These are phyloP conservation scores for Holothuria scabra DNA, from an alignment of 53 echinoderm and acorn worm species.

Conservation along the genomic window DNA sequence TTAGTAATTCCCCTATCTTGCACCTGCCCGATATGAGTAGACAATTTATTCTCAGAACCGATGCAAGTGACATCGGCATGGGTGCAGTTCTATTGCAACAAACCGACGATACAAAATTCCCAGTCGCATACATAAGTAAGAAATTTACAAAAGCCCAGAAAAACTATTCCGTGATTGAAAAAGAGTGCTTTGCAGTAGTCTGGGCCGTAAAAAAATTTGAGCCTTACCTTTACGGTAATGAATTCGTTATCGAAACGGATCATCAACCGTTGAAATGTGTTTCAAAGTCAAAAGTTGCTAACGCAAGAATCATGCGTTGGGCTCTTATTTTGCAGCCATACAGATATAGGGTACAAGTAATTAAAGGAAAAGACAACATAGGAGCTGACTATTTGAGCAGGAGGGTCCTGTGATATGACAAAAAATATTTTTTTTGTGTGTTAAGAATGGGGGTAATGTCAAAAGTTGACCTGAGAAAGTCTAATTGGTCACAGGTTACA, in stretches of 20 bases:
- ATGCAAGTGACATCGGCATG: constrained; percentile 57
- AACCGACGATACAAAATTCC: constrained; percentile 38
- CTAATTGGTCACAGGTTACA: too few species aligned
- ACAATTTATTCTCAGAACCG: constrained; percentile 45
- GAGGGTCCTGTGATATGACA: too few species aligned
- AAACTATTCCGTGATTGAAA: constrained; percentile 32
- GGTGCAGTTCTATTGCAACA: constrained; percentile 66
- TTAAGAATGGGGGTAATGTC: too few species aligned
- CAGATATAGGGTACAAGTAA: constrained; percentile 7
- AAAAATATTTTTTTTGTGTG: too few species aligned
- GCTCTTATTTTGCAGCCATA: constrained; percentile 22
- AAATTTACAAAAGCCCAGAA: constrained; percentile 36
- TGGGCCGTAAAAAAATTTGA: constrained; percentile 53
- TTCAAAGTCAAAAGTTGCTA: constrained; percentile 36
- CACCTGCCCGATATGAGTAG: constrained; percentile 49
- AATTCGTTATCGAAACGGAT: constrained; percentile 45
- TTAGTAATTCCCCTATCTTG: constrained; percentile 50
- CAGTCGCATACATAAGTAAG: constrained; percentile 54
- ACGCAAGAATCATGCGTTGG: constrained; percentile 35
- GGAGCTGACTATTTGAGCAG: constrained; percentile 44
- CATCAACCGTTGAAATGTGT: constrained; percentile 50
- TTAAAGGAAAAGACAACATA: constrained; percentile 30
- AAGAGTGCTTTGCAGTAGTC: constrained; percentile 41
- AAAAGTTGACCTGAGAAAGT: too few species aligned
- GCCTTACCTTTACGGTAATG: constrained; percentile 39